Percentiles rank a stretch among this genome's conserved stretches.
Conservation (phyloP, 2,888 invertebrate genomes). For the Germaria angustata region DNA sequence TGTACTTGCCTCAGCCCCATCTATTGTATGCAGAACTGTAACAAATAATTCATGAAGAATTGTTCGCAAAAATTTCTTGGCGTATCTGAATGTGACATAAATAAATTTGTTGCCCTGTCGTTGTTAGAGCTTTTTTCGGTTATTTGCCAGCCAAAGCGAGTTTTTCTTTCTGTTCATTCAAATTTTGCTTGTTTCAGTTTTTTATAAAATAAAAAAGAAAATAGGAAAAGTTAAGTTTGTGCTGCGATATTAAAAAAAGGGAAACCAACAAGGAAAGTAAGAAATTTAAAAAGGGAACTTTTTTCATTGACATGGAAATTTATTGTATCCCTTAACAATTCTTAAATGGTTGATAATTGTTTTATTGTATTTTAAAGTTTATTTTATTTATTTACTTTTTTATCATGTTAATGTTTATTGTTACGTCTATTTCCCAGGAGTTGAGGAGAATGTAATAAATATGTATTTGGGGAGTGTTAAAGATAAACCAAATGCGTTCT, state of each 20-base stretch:
- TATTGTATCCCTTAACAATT: constrained; percentile 76
- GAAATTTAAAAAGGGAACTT: constrained; percentile 7
- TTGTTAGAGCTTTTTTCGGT: constrained; percentile 43
- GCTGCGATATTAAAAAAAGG: constrained; percentile 22
- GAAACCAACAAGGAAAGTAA: constrained; percentile 1
- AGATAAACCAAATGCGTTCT: neutral
- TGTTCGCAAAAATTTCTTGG: constrained; percentile 72
- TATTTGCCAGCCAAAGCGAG: constrained; percentile 56
- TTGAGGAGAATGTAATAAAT: neutral
- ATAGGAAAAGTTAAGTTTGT: constrained; percentile 25
- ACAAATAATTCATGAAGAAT: constrained; percentile 77
- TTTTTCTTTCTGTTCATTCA: constrained; percentile 46
- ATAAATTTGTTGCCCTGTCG: constrained; percentile 76
- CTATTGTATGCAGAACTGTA: constrained; percentile 15
- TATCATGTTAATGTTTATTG: constrained; percentile 38
- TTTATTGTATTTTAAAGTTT: constrained; percentile 64
- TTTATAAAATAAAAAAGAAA: neutral
- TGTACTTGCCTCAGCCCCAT: neutral
- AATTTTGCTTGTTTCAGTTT: constrained; percentile 33
- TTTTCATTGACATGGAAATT: constrained; percentile 75
- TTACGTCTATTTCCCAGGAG: neutral
- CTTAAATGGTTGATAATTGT: constrained; percentile 67
- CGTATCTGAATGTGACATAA: constrained; percentile 78
- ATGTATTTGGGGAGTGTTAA: neutral
- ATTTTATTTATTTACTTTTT: constrained; percentile 44